These are phyloP conservation scores for Melieria picta DNA, from an alignment of 2,888 invertebrate species.

Conservation along the genomic window DNA sequence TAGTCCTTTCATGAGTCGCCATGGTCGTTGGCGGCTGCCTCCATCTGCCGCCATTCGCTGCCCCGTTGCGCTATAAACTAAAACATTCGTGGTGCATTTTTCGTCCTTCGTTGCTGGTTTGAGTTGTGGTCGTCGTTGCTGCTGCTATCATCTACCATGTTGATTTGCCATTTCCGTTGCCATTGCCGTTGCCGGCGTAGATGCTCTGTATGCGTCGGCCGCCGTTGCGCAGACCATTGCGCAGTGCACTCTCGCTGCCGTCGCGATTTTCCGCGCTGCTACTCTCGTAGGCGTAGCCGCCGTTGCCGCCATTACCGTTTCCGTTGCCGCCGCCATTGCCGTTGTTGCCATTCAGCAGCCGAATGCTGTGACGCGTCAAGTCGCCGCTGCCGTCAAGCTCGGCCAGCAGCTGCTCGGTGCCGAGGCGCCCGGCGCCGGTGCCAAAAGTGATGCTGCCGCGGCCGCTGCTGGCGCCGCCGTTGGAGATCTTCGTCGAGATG, in stretches of 20 bases:
- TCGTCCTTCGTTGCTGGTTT: constrained; percentile 20
- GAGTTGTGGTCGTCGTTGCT: constrained; percentile 23
- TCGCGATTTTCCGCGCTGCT: constrained; percentile 5
- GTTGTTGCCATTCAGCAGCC: constrained; percentile 33
- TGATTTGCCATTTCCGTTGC: constrained; percentile 38
- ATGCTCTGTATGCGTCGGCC: constrained; percentile 38
- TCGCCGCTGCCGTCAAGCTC: constrained; percentile 45
- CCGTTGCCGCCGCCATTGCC: constrained; percentile 35
- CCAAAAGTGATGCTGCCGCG: constrained; percentile 38
- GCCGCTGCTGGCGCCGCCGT: constrained; percentile 41
- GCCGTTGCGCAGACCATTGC: constrained; percentile 34
- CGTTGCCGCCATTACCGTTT: constrained; percentile 4
- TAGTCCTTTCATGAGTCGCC: constrained; percentile 12
- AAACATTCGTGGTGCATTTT: constrained; percentile 1
- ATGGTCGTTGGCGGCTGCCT: constrained; percentile 5
- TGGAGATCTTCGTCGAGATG: constrained; percentile 43
- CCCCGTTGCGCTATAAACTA: neutral
- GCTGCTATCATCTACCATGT: constrained; percentile 32
- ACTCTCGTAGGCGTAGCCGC: constrained; percentile 13
- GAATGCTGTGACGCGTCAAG: constrained; percentile 22
- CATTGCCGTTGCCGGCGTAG: constrained; percentile 38
- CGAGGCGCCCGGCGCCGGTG: constrained; percentile 33
- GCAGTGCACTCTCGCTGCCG: constrained; percentile 18
- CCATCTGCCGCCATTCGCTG: constrained; percentile 9
- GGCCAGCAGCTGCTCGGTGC: constrained; percentile 50